These are phyloP conservation scores for Junco hyemalis DNA, from an alignment of 2,113 vertebrate genomes.

Conservation along the genomic window DNA sequence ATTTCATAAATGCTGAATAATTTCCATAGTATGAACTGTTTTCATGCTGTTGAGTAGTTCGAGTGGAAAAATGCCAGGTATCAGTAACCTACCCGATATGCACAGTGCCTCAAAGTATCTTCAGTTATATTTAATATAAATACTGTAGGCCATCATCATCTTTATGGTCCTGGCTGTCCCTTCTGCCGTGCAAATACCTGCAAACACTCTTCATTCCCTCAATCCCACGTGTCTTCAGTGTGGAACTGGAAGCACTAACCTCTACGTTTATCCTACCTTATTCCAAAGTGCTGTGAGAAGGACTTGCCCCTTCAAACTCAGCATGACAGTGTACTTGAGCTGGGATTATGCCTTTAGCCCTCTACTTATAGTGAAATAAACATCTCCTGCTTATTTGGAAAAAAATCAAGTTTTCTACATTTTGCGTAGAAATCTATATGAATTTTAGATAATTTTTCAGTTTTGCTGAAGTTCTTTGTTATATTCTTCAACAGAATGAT, in stretches of 20 bases:
- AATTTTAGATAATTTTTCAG: not conserved
- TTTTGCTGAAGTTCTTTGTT: not conserved
- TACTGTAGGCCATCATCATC: not conserved
- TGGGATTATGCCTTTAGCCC: not conserved
- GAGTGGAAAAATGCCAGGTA: not conserved
- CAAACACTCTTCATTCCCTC: not conserved
- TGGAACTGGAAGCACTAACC: not conserved
- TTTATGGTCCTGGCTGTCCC: not conserved
- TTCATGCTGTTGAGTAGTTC: not conserved
- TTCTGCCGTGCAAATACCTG: not conserved
- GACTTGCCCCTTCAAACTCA: not conserved
- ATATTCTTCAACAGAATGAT: not conserved
- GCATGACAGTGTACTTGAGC: not conserved
- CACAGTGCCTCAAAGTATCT: not conserved
- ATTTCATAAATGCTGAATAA: not conserved
- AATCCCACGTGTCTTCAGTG: fast-evolving
- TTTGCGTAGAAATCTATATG: not conserved
- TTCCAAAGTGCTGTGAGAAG: not conserved
- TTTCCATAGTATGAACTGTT: constrained; percentile 3
- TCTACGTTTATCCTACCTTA: not conserved
- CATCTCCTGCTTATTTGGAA: not conserved
- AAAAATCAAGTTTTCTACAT: not conserved
- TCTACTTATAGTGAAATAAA: not conserved
- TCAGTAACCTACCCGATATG: fast-evolving
- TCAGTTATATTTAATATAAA: not conserved